Percentiles rank a stretch among this genome's conserved stretches.
Evolutionary conservation across 2,888 invertebrate species (phyloP).

Genomic region (Cataglyphis rosenhaueri): DNA sequence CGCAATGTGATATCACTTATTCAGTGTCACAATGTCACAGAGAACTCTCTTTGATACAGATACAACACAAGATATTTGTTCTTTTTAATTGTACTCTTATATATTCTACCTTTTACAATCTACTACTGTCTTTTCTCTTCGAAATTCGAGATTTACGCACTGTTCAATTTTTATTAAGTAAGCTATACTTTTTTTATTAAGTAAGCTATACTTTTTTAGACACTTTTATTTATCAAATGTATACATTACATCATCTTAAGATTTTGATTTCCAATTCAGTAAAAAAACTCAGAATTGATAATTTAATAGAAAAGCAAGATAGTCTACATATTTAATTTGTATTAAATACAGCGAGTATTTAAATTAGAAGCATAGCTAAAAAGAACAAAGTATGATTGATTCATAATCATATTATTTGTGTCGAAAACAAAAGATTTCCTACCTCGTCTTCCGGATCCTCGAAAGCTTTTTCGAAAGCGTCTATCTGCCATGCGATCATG

Average conservation of each 20-base stretch:
- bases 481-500: conserved; percentile 91
- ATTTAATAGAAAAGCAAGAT: background rate
- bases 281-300: background rate
- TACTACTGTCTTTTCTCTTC: background rate
- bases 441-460: conserved; percentile 86
- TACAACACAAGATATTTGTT: background rate
- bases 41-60: background rate
- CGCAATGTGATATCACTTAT: conserved; percentile 19
- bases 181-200: background rate
- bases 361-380: conserved; percentile 13
- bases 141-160: background rate
- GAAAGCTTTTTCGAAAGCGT: conserved; percentile 89
- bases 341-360: background rate
- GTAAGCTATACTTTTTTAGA: background rate
- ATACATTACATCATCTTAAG: background rate
- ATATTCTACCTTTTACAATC: background rate
- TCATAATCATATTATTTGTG: background rate
- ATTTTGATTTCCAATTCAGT: background rate
- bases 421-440: conserved; percentile 28
- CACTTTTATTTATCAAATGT: background rate
- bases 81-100: conserved; percentile 16
- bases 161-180: background rate
- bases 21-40: background rate
- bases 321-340: background rate
- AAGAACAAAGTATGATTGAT: background rate